Base-by-base conservation (phyloP, 2,113 vertebrate genomes). In the Nerophis ophidion region DNA sequence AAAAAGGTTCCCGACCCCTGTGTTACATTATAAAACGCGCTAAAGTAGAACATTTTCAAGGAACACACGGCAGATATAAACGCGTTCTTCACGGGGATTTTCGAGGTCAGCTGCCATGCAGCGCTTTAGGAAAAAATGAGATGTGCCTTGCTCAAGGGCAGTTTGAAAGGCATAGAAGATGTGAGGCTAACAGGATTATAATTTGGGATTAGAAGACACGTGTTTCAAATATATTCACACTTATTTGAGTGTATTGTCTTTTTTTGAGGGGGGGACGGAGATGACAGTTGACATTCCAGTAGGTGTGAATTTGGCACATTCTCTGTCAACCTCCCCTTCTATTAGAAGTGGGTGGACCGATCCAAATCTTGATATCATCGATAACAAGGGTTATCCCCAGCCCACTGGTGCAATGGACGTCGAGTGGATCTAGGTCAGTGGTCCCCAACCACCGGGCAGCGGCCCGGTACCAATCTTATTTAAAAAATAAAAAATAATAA, bases 311-410 rank as follows among this genome's bases (percentile, higher is more conserved):
- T 33, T 7, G 40, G 53, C 73, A 76, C 59, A 61, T 60, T 55
- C 54, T 75, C 54, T 72, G 66, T 63, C 75, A 81, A 71, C 67
- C 63, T 59, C 12, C 57, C 57, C 0, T 53, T 66, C 63, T 60
- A 58, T 76, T 76, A 26, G 26, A 26, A 26, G 26, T 26, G 26
- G 26, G 26, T 4, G 26, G 26, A 26, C 26, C 26, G 26, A 26
- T 26, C 26, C 26, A 26, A 26, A 26, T 26, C 1, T 2, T 26
- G 26, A 26, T 26, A 26, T 26, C 4, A 26, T 26, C 26, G 26
- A 26, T 26, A 26, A 26, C 3, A 26, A 26, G 26, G 19, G n/a
- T n/a, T n/a, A n/a, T n/a, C n/a, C n/a, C n/a, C n/a, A n/a, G n/a
- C n/a, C n/a, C n/a, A n/a, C n/a, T n/a, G n/a, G n/a, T n/a, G n/a